phyloP scores from a whole-genome alignment of 1,140 invertebrate species.

The Aphaenogaster rudis region DNA sequence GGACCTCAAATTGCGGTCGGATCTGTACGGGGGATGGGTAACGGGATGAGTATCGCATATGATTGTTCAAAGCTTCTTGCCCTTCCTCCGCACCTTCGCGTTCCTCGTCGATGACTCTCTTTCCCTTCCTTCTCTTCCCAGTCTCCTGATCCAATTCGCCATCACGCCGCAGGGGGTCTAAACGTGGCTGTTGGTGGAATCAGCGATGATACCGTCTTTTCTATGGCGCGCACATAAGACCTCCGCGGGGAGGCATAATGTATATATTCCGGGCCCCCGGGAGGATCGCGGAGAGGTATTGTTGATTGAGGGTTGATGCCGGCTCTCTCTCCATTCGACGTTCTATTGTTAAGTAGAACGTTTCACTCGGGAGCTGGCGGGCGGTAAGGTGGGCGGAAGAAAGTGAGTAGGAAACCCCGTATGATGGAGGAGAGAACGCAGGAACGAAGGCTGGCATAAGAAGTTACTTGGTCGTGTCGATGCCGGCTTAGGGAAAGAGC shows the following conservation, averaged over 20 bases:
- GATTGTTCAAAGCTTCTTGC: slow-evolving; percentile 78
- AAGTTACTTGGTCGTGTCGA: slow-evolving; percentile 57
- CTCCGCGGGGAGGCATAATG: slow-evolving; percentile 61
- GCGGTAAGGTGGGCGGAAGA: slow-evolving; percentile 41
- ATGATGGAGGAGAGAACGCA: slow-evolving; percentile 36
- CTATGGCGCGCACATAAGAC: slow-evolving; percentile 54
- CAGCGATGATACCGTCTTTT: slow-evolving; percentile 73
- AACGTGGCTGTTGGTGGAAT: slow-evolving; percentile 68
- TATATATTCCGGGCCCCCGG: slow-evolving; percentile 55
- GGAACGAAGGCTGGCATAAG: slow-evolving; percentile 41
- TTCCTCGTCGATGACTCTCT: slow-evolving; percentile 46
- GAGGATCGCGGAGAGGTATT: slow-evolving; percentile 67
- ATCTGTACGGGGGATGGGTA: slow-evolving; percentile 38
- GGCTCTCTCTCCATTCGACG: slow-evolving; percentile 71
- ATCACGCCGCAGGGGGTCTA: slow-evolving; percentile 33
- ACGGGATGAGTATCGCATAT: slow-evolving; percentile 73
- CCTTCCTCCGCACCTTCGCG: slow-evolving; percentile 4
- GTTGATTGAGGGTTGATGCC: slow-evolving; percentile 76
- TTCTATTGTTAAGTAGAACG: slow-evolving; percentile 73
- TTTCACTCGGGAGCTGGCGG: slow-evolving; percentile 49
- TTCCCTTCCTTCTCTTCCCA: not conserved
- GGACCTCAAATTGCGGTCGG: slow-evolving; percentile 69
- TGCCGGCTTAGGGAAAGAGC: slow-evolving; percentile 54
- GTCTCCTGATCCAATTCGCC: slow-evolving; percentile 29
- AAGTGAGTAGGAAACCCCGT: slow-evolving; percentile 55